Evolutionary conservation across 2,113 vertebrate species (phyloP).

Genomic region (Lampris megalopsis): DNA sequence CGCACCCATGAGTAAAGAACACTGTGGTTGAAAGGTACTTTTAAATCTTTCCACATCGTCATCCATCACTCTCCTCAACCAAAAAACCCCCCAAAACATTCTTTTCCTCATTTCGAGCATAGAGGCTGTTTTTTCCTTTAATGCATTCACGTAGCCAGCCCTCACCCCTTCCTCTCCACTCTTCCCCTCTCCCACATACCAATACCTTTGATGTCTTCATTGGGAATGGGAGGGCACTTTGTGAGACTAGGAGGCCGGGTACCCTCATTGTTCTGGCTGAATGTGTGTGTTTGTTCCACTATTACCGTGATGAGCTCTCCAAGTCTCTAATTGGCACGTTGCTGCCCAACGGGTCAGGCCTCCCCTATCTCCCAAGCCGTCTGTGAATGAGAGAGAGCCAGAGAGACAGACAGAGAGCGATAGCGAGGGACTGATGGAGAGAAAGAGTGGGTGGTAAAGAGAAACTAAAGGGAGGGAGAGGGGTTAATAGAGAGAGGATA

Average conservation of each 20-base stretch:
- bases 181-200: slow-evolving; percentile 23
- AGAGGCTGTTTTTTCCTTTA: slow-evolving; percentile 47
- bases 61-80: slow-evolving; percentile 24
- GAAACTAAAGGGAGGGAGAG: slow-evolving; percentile 19
- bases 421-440: slow-evolving; percentile 19
- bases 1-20: slow-evolving; percentile 21
- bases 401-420: neutral
- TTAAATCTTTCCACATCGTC: slow-evolving; percentile 39
- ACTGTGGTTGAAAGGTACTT: slow-evolving; percentile 4
- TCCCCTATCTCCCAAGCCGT: slow-evolving; percentile 35
- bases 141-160: slow-evolving; percentile 48
- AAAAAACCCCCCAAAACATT: slow-evolving; percentile 12
- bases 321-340: slow-evolving; percentile 52
- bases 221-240: slow-evolving; percentile 8
- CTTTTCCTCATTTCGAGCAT: slow-evolving; percentile 53
- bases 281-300: slow-evolving; percentile 21
- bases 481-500: neutral
- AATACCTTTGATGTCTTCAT: slow-evolving; percentile 57
- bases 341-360: slow-evolving; percentile 24
- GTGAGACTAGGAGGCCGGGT: neutral
- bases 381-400: slow-evolving; percentile 11
- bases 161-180: slow-evolving; percentile 29
- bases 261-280: slow-evolving; percentile 3
- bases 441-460: neutral
- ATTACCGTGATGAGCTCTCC: slow-evolving; percentile 49